Base-by-base conservation (phyloP, 2,888 invertebrate species). In the Sesia bembeciformis region DNA sequence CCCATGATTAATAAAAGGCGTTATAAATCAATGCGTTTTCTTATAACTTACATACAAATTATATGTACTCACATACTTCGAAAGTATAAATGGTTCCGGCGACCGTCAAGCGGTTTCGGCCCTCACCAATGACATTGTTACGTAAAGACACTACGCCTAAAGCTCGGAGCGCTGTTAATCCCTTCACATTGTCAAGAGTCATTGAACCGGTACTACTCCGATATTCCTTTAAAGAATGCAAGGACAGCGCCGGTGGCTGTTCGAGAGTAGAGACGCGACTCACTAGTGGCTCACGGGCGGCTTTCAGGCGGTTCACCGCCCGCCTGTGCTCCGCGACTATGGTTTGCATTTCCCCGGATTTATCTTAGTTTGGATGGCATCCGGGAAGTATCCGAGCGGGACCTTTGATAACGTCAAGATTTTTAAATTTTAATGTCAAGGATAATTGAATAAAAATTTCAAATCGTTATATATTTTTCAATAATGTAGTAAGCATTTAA, bases 101-200 rank as follows among this genome's bases (percentile, higher is more conserved):
- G 78, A 69, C 76, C 78, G 72, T 71, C 72, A 76, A 70, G 68
- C 64, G 67, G 61, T 71, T 66, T 72, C 75, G 46, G 46, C 46
- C 46, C 46, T 46, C 46, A 23, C 46, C 8, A 4, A 8, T 46
- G 46, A 46, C 64, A 69, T 68, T 71, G 74, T 82, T 83, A 83
- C 81, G 81, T 83, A 80, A 78, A 82, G 70, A 58, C 57, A 70
- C 76, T 77, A 65, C 74, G 77, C 76, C 79, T 76, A 74, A 72
- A 73, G 72, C 67, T 70, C 72, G 71, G 57, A 74, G 23, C 23
- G 23, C 74, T 73, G 62, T 61, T 77, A 70, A 79, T 82, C 81
- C 84, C 79, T 82, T 84, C 81, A 84, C 84, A 84, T 84, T 83
- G 78, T 77, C 78, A 78, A 75, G 74, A 81, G 81, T 84, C 76